Percentiles rank a stretch among this genome's conserved stretches.
phyloP scores from a whole-genome alignment of 2,797 vertebrate genomes.

The Parambassis ranga region DNA sequence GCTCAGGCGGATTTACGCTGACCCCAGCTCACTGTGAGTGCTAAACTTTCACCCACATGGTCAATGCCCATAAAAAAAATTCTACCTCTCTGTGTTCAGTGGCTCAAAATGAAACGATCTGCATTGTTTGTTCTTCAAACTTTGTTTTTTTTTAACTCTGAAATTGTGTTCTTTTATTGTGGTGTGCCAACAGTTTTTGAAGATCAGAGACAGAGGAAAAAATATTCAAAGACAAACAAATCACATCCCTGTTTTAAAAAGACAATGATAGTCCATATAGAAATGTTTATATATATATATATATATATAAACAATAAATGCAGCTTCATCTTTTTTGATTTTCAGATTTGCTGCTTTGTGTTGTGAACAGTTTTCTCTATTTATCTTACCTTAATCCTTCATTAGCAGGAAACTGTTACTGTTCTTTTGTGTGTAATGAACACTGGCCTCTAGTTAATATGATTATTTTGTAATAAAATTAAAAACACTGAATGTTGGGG shows the following conservation, averaged over 20 bases:
- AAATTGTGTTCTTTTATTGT: not conserved
- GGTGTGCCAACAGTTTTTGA: not conserved
- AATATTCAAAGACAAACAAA: constrained; percentile 10
- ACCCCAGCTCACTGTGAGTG: constrained; percentile 12
- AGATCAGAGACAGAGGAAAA: not conserved
- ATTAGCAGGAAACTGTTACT: constrained; percentile 24
- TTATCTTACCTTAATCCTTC: constrained; percentile 41
- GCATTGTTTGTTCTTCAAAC: constrained; percentile 31
- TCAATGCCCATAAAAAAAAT: constrained; percentile 20
- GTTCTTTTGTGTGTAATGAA: constrained; percentile 51
- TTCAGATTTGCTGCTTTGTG: constrained; percentile 33
- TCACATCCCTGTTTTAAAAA: not conserved
- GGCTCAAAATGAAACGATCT: constrained; percentile 8
- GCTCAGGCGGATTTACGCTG: no score
- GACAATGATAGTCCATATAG: not conserved
- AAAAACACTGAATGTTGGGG: constrained; percentile 5
- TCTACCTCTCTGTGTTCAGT: constrained; percentile 67
- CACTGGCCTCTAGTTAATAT: constrained; percentile 49
- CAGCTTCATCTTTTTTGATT: constrained; percentile 20
- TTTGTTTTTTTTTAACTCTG: not conserved
- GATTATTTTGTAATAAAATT: constrained; percentile 78
- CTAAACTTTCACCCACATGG: constrained; percentile 9
- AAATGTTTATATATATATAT: no score
- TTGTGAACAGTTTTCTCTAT: constrained; percentile 41
- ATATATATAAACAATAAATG: constrained; percentile 39